Percentiles rank a stretch among this genome's conserved stretches.
Evolutionary conservation across 1,140 invertebrate species (phyloP).

Genomic region (Eupristina koningsbergeri): DNA sequence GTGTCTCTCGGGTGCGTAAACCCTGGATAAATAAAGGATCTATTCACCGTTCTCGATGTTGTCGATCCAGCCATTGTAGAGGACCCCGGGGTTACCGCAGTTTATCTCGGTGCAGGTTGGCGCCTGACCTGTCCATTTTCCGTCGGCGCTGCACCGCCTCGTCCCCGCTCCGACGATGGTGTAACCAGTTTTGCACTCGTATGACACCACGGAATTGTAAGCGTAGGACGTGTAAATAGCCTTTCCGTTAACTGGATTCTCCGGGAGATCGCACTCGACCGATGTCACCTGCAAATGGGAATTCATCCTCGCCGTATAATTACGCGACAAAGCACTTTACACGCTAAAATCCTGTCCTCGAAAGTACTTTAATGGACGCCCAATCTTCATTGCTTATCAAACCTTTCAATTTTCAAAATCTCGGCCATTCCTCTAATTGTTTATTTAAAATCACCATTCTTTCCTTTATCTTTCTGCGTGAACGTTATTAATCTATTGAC

Average conservation of each 20-base stretch:
- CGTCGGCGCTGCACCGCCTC: conserved; percentile 90
- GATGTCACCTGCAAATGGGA: conserved; percentile 79
- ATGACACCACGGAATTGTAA: conserved; percentile 94
- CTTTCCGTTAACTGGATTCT: conserved; percentile 91
- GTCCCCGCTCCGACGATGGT: conserved; percentile 90
- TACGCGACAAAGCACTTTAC: conserved; percentile 17
- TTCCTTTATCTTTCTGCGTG: too few species aligned
- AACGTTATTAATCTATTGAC: too few species aligned
- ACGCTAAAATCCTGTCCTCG: background rate
- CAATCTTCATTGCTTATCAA: background rate
- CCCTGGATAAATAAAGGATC: background rate
- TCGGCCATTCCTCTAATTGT: too few species aligned
- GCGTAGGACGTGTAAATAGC: conserved; percentile 93
- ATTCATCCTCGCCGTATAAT: conserved; percentile 22
- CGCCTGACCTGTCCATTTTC: conserved; percentile 90
- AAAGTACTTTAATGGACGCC: background rate
- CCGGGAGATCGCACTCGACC: conserved; percentile 90
- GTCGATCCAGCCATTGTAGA: conserved; percentile 97
- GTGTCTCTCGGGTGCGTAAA: background rate
- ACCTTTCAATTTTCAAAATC: background rate
- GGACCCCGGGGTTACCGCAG: conserved; percentile 89
- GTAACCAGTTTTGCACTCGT: conserved; percentile 94
- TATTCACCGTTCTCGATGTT: conserved; percentile 82
- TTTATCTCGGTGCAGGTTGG: conserved; percentile 96
- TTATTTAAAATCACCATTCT: too few species aligned